Conservation (phyloP, 1,140 invertebrate genomes). For the Heliconius nattereri region DNA sequence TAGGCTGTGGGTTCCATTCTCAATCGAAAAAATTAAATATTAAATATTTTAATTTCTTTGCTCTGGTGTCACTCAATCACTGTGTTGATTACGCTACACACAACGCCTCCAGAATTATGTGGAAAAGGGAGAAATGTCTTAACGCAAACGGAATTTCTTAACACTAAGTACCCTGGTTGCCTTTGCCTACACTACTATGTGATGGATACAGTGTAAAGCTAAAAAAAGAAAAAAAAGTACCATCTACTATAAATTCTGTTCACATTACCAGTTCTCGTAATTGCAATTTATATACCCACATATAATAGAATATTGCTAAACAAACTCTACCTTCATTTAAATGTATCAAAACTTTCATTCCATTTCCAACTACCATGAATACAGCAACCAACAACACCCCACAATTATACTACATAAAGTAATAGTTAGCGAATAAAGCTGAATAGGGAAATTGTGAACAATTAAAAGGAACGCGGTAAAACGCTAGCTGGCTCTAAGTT, state of each 20-base stretch:
- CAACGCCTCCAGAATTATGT: too few relatives aligned
- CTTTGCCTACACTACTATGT: too few relatives aligned
- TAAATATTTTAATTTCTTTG: too few relatives aligned
- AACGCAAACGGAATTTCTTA: too few relatives aligned
- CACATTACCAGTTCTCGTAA: background rate
- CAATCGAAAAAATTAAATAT: too few relatives aligned
- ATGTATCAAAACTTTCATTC: background rate
- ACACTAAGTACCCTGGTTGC: too few relatives aligned
- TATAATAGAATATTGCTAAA: background rate
- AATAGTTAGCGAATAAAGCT: constrained; percentile 6
- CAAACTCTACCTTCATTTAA: background rate
- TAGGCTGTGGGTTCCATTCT: too few relatives aligned
- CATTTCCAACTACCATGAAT: background rate
- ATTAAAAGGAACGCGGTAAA: constrained; percentile 2
- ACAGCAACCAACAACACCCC: background rate
- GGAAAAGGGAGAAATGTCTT: too few relatives aligned
- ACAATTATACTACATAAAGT: background rate
- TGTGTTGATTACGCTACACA: too few relatives aligned
- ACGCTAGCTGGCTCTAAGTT: constrained; percentile 4
- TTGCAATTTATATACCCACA: background rate
- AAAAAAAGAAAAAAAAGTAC: too few relatives aligned
- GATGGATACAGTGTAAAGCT: too few relatives aligned
- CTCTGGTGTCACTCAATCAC: too few relatives aligned
- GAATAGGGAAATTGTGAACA: background rate
- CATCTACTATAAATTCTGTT: background rate